Percentiles rank a stretch among this genome's conserved stretches.
Evolutionary conservation across 2,888 invertebrate genomes (phyloP).

Genomic region (Drosophila cyrtoloma): DNA sequence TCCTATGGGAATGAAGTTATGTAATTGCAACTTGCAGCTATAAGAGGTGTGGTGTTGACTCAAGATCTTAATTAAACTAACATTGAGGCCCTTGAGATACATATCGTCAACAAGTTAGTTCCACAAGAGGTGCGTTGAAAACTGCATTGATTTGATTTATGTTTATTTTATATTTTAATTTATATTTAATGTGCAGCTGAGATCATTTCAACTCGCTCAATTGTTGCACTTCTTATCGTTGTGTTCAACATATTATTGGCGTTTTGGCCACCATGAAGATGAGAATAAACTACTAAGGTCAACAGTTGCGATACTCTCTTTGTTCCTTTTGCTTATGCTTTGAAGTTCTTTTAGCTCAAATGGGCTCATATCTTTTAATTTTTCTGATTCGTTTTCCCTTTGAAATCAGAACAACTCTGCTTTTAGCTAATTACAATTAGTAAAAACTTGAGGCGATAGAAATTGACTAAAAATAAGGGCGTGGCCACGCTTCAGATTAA

Average conservation of each 20-base stretch:
- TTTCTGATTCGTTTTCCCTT: not conserved
- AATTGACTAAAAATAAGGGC: not conserved
- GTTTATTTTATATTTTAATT: no score
- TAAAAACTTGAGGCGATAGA: not conserved
- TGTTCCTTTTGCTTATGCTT: not conserved
- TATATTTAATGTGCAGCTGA: no score
- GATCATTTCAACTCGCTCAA: no score
- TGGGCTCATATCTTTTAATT: not conserved
- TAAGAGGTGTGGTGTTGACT: not conserved
- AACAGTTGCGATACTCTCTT: not conserved
- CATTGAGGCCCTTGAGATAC: not conserved
- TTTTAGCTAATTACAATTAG: not conserved
- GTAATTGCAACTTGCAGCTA: conserved; percentile 14
- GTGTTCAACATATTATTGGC: no score
- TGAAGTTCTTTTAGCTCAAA: not conserved
- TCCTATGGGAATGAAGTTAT: conserved; percentile 2
- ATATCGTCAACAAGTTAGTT: not conserved
- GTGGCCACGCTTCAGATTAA: not conserved
- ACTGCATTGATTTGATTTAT: not conserved
- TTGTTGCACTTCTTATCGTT: no score
- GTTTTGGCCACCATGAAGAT: no score
- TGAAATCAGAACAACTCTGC: not conserved
- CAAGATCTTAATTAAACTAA: not conserved
- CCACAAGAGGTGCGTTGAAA: no score
- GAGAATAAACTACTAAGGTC: no score